Conservation (phyloP, 2,888 invertebrate genomes). For the Cryptus viduatorius region DNA sequence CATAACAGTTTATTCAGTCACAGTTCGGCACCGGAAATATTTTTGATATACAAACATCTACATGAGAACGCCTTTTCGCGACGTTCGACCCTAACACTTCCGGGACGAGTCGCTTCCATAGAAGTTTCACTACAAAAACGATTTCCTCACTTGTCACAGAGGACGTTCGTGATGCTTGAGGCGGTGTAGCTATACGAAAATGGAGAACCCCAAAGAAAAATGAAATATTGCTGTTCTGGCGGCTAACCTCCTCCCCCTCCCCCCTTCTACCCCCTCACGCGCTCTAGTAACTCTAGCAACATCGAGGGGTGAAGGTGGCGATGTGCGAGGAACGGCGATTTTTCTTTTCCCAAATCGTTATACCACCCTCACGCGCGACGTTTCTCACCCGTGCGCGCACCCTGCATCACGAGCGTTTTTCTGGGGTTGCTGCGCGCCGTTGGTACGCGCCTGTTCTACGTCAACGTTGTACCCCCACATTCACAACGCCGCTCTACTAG, state of each 20-base stretch:
- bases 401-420: not conserved
- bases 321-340: constrained; percentile 48
- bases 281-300: constrained; percentile 17
- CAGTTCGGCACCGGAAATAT: no score
- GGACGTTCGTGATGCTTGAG: constrained; percentile 28
- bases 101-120: not conserved
- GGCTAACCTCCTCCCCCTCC: not conserved
- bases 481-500: not conserved
- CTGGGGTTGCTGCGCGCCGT: constrained; percentile 28
- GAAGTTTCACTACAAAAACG: constrained; percentile 10
- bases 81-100: not conserved
- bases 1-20: no score
- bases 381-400: constrained; percentile 21
- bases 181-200: not conserved
- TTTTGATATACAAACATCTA: no score
- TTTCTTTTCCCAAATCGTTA: constrained; percentile 61
- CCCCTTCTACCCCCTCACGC: constrained; percentile 33
- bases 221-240: constrained; percentile 54
- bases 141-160: constrained; percentile 36
- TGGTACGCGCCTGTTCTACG: constrained; percentile 20
- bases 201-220: constrained; percentile 39
- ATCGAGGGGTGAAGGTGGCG: not conserved
- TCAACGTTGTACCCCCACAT: not conserved
- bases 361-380: constrained; percentile 41
- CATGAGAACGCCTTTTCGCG: no score